Base-by-base conservation (phyloP, 2,113 vertebrate genomes). In the Oriolus oriolus region DNA sequence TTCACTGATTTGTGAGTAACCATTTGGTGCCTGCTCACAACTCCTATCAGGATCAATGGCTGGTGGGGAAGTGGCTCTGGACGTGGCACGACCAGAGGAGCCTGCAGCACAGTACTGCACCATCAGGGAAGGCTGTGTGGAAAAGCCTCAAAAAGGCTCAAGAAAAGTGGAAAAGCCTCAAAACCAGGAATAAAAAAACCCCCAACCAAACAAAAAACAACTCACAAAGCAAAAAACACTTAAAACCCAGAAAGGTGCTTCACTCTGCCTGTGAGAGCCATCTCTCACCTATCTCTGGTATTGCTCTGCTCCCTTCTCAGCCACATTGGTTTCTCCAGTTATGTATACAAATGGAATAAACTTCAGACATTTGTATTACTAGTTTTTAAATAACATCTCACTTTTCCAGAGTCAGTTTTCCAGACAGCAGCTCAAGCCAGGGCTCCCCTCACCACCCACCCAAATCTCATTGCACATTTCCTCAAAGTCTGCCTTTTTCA, bases 331-430 rank as follows among this genome's bases (percentile, higher is more conserved):
- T 89, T 93, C 90, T 71, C 56, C 4, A 5, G 47, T 95, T 90
- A 91, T 70, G 75, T 82, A 94, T 33, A 65, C 79, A 91, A 92
- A 82, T 74, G 77, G 89, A 92, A 97, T 92, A 79, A 93, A 82
- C 41, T 81, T 78, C 90, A 92, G 52, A 57, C 90, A 92, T 87
- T 89, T 84, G n/a, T 89, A 86, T 87, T 94, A 88, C 70, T 60
- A 87, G 35, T 39, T 96, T 91, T 94, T 82, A 95, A 95, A 91
- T 74, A 97, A 92, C 77, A 91, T 84, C 75, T 77, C 77, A 87
- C 80, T 93, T 96, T 95, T 95, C 94, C 93, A 92, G 65, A 77
- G 89, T 70, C 7, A 1, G 73, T 85, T 97, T 97, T 95, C 96
- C 95, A 97, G 85, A 89, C 31, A 0, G 74, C 10, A 7, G 50